Evolutionary conservation across 2,888 invertebrate species (phyloP).

Genomic region (Tholera decimalis): DNA sequence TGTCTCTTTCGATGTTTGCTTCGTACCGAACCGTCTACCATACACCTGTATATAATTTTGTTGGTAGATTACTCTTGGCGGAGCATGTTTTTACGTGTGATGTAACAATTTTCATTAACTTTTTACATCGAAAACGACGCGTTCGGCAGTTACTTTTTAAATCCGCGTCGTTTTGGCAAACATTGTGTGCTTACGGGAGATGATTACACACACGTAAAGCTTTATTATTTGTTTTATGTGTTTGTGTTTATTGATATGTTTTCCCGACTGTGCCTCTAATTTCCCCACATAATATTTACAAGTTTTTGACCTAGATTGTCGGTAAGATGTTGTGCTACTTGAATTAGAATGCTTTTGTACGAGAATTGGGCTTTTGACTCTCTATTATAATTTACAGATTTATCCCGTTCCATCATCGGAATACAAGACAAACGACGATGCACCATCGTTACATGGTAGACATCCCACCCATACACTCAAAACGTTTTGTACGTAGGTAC

Average conservation of each 20-base stretch:
- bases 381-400: too few relatives aligned
- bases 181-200: conserved; percentile 14
- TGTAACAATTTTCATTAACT: conserved; percentile 62
- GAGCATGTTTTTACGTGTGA: conserved; percentile 67
- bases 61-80: conserved; percentile 63
- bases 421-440: too few relatives aligned
- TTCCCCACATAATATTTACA: too few relatives aligned
- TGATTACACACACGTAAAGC: conserved; percentile 11
- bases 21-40: conserved; percentile 53
- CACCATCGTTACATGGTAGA: too few relatives aligned
- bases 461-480: too few relatives aligned
- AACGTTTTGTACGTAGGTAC: too few relatives aligned
- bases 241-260: conserved; percentile 14
- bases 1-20: conserved; percentile 69
- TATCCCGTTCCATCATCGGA: too few relatives aligned
- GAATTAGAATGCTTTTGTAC: too few relatives aligned
- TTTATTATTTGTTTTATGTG: conserved; percentile 39
- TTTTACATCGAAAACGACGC: conserved; percentile 47
- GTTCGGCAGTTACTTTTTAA: conserved; percentile 43
- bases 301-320: too few relatives aligned
- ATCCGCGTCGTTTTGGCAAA: conserved; percentile 33
- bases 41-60: conserved; percentile 69
- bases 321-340: too few relatives aligned
- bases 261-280: background rate
- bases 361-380: too few relatives aligned